These are phyloP conservation scores for Lophura nycthemera DNA, from an alignment of 2,113 vertebrate species.

Conservation along the genomic window DNA sequence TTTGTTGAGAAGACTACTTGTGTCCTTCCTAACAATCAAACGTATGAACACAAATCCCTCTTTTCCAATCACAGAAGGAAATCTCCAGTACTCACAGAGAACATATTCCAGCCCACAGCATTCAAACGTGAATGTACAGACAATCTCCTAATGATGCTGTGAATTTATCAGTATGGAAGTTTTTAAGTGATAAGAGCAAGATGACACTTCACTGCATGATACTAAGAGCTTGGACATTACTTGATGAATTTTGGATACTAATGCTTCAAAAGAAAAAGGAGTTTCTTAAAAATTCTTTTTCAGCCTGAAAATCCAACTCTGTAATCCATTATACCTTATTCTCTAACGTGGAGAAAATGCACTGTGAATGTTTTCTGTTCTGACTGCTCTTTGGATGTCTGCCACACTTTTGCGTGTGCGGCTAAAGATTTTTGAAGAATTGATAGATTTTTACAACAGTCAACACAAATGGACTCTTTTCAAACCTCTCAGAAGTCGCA, in stretches of 20 bases:
- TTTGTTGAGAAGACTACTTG: not conserved
- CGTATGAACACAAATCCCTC: fast-evolving
- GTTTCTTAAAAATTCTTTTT: not conserved
- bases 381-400: not conserved
- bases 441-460: not conserved
- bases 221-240: not conserved
- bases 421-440: not conserved
- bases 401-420: not conserved
- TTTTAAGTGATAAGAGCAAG: not conserved
- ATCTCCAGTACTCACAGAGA: not conserved
- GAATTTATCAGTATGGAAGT: not conserved
- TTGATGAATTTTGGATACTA: not conserved
- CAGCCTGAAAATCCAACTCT: not conserved
- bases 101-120: not conserved
- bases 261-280: not conserved
- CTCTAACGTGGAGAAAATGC: not conserved
- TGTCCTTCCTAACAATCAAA: not conserved
- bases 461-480: not conserved
- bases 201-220: not conserved
- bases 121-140: not conserved
- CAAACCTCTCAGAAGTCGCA: not conserved
- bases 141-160: not conserved
- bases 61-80: not conserved
- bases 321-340: not conserved
- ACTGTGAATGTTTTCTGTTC: not conserved